phyloP scores from a whole-genome alignment of 2,113 vertebrate genomes.

The Suncus etruscus region DNA sequence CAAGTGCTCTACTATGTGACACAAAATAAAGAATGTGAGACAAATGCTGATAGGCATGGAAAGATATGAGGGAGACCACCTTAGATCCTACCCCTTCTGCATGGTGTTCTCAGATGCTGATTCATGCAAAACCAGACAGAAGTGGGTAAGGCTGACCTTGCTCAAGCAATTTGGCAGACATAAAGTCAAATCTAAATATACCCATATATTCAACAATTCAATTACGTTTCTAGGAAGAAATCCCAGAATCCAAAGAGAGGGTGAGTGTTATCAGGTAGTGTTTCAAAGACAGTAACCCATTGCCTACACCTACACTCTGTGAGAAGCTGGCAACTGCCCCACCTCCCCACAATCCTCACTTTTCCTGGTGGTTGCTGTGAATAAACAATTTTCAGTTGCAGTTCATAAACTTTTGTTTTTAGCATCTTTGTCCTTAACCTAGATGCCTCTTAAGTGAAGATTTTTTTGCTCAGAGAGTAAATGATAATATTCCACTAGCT shows the following conservation, averaged over 20 bases:
- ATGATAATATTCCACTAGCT: constrained; percentile 30
- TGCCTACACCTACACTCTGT: accelerated
- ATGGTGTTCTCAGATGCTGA: neutral
- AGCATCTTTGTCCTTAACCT: constrained; percentile 19
- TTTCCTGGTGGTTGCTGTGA: neutral
- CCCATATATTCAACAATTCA: neutral
- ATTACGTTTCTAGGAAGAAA: neutral
- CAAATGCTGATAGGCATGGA: neutral
- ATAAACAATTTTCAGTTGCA: neutral
- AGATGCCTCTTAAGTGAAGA: neutral
- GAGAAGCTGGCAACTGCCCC: neutral
- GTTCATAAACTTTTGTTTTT: constrained; percentile 8
- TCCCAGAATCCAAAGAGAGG: neutral
- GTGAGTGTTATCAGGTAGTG: neutral
- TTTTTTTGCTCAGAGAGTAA: neutral
- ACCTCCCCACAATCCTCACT: neutral
- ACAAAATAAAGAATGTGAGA: constrained; percentile 64
- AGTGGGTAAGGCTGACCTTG: neutral
- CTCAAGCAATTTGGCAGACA: neutral
- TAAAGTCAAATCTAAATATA: constrained; percentile 44
- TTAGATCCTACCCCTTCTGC: too few relatives aligned
- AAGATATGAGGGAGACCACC: accelerated
- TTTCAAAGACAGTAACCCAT: neutral
- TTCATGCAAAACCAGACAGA: accelerated
- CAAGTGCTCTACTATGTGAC: constrained; percentile 59